Evolutionary conservation across 2,797 vertebrate genomes (phyloP).

Genomic region (Gymnothorax javanicus): DNA sequence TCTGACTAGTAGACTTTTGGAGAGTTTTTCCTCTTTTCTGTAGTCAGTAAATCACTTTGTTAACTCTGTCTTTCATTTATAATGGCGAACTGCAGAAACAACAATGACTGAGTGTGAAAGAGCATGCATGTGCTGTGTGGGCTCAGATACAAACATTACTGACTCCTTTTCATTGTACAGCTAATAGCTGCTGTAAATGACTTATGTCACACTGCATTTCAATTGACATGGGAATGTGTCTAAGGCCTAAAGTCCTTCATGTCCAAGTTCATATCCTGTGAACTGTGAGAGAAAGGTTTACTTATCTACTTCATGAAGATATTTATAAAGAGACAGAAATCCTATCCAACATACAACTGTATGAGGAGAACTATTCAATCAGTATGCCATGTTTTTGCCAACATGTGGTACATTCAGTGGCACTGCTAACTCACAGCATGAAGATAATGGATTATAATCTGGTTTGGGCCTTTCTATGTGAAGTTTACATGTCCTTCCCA

Average conservation of each 20-base stretch:
- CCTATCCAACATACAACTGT: not conserved
- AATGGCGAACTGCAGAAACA: constrained; percentile 3
- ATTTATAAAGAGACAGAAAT: not conserved
- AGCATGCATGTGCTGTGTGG: constrained; percentile 4
- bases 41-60: constrained; percentile 28
- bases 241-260: not conserved
- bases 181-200: not conserved
- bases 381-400: not conserved
- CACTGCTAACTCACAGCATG: too few relatives aligned
- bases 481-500: too few relatives aligned
- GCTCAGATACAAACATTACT: not conserved
- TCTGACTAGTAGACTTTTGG: constrained; percentile 13
- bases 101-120: not conserved
- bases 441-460: too few relatives aligned
- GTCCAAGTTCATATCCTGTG: not conserved
- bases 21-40: not conserved
- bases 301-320: not conserved
- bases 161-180: not conserved
- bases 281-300: not conserved
- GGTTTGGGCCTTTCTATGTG: too few relatives aligned
- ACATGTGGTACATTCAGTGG: not conserved
- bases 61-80: constrained; percentile 19
- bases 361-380: not conserved
- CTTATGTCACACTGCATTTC: not conserved
- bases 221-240: not conserved